A percentile compares a stretch with the other conserved stretches of the same genome.
Evolutionary conservation across 2,113 vertebrate genomes (phyloP).

Genomic region (Coreoperca whiteheadi): DNA sequence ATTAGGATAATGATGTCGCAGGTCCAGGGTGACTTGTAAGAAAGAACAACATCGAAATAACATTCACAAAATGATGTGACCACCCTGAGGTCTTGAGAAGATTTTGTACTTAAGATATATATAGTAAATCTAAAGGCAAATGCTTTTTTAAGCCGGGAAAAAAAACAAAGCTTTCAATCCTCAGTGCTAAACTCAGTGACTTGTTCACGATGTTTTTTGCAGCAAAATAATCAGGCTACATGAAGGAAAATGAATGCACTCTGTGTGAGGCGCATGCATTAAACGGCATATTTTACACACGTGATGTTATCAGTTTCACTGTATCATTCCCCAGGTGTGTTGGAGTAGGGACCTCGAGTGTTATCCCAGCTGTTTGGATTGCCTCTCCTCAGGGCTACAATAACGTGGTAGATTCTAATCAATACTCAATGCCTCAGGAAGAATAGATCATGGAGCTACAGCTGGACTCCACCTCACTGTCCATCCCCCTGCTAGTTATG

Average conservation of each 20-base stretch:
- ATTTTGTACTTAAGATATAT: too few relatives aligned
- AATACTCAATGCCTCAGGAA: conserved; percentile 73
- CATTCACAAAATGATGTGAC: neutral
- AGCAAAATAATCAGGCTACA: conserved; percentile 21
- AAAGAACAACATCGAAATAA: neutral
- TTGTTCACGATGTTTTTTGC: neutral
- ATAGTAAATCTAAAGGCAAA: too few relatives aligned
- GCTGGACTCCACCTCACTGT: conserved; percentile 67
- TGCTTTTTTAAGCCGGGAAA: neutral
- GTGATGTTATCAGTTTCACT: conserved; percentile 18
- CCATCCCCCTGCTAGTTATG: conserved; percentile 69
- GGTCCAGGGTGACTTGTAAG: neutral
- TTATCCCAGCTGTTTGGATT: conserved; percentile 74
- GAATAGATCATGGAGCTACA: conserved; percentile 68
- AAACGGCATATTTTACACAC: conserved; percentile 30
- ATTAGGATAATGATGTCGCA: conserved; percentile 41
- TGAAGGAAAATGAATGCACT: conserved; percentile 25
- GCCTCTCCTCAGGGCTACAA: conserved; percentile 72
- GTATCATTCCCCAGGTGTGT: conserved; percentile 49
- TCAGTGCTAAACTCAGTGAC: neutral
- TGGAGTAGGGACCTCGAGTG: conserved; percentile 58
- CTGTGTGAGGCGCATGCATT: neutral
- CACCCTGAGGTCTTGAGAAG: neutral
- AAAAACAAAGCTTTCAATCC: neutral
- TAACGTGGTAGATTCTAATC: conserved; percentile 73